Percentiles rank a stretch among this genome's conserved stretches.
These are phyloP conservation scores for Antheraea yamamai DNA, from an alignment of 2,888 invertebrate species.

Conservation along the genomic window DNA sequence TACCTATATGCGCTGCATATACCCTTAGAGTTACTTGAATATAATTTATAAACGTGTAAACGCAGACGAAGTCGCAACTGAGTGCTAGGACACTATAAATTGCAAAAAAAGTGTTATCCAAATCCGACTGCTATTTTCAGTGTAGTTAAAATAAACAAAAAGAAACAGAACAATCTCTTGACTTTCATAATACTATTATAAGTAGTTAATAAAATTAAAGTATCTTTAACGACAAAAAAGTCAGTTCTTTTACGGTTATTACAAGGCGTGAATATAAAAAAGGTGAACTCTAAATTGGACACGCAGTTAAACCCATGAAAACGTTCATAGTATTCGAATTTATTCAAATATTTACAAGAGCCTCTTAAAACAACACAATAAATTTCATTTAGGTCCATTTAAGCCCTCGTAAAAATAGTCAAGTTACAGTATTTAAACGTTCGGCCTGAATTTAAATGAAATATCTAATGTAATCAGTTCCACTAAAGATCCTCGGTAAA, in stretches of 20 bases:
- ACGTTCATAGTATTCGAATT: not conserved
- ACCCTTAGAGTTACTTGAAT: no score
- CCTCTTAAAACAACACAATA: slow-evolving; percentile 9
- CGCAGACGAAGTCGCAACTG: no score
- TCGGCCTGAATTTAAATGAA: slow-evolving; percentile 6
- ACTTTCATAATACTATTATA: no score
- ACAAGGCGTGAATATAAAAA: not conserved
- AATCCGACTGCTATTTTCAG: no score
- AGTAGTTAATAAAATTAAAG: not conserved
- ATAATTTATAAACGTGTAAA: no score
- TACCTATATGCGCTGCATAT: no score
- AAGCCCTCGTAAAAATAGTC: slow-evolving; percentile 10
- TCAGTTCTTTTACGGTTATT: not conserved
- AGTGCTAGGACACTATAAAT: no score
- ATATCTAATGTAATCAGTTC: not conserved
- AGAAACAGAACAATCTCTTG: no score
- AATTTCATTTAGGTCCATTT: slow-evolving; percentile 9
- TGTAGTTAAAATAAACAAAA: no score
- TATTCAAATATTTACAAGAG: not conserved
- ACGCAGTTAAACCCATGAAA: not conserved
- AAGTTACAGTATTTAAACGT: slow-evolving; percentile 6
- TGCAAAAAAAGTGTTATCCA: no score
- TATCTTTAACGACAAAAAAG: not conserved
- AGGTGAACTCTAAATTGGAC: slow-evolving; percentile 6
- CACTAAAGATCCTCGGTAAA: not conserved